Percentiles rank a stretch among this genome's conserved stretches.
Conservation (phyloP, 2,888 invertebrate species). For the Nematopogon swammerdamellus region DNA sequence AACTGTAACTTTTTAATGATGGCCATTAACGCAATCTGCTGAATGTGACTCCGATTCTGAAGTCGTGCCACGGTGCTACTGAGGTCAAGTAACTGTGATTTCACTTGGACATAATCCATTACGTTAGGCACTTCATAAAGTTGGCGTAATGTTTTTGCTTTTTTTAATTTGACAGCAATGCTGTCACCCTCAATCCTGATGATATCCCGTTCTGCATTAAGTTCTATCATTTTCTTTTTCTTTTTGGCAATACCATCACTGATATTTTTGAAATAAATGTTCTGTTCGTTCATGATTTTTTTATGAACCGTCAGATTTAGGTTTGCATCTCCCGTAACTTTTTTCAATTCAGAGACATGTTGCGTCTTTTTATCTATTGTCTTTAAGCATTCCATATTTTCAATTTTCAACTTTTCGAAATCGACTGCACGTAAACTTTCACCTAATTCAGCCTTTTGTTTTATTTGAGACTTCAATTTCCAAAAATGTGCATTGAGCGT, state of each 20-base stretch:
- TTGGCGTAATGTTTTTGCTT: slow-evolving; percentile 30
- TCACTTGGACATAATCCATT: slow-evolving; percentile 54
- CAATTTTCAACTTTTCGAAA: slow-evolving; percentile 61
- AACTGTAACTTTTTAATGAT: slow-evolving; percentile 18
- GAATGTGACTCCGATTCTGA: slow-evolving; percentile 31
- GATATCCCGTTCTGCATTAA: slow-evolving; percentile 34
- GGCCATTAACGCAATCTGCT: slow-evolving; percentile 34
- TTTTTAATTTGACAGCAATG: slow-evolving; percentile 28
- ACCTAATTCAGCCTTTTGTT: slow-evolving; percentile 54
- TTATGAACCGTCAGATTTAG: slow-evolving; percentile 54
- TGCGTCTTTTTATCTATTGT: slow-evolving; percentile 52
- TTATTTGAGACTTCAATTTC: slow-evolving; percentile 51
- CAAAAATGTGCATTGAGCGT: slow-evolving; percentile 51
- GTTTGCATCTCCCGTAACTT: slow-evolving; percentile 57
- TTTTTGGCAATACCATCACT: slow-evolving; percentile 34
- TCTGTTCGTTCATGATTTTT: slow-evolving; percentile 51
- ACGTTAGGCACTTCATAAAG: slow-evolving; percentile 54
- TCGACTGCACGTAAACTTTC: slow-evolving; percentile 59
- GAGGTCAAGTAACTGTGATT: slow-evolving; percentile 44
- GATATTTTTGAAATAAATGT: slow-evolving; percentile 34
- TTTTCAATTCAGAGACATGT: slow-evolving; percentile 54
- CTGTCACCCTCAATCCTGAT: slow-evolving; percentile 35
- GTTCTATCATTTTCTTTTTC: slow-evolving; percentile 28
- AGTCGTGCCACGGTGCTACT: slow-evolving; percentile 32
- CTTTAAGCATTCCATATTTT: slow-evolving; percentile 48